Base-by-base conservation (phyloP, 2,113 vertebrate species). In the Myiozetetes cayanensis region DNA sequence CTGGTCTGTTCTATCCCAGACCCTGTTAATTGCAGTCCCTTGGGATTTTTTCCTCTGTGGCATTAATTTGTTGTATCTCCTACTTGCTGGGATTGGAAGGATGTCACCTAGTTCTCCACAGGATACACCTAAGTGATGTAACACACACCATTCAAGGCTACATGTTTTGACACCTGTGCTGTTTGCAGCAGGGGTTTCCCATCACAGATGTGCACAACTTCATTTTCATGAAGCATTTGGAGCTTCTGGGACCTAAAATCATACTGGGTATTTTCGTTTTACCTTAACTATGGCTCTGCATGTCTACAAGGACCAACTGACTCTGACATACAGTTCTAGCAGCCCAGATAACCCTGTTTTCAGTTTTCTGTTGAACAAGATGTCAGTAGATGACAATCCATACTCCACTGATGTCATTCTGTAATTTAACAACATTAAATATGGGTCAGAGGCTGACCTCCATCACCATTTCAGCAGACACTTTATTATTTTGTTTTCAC, bases 401-500 rank as follows among this genome's bases (percentile, higher is more conserved):
- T 10, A 27, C 46, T 83, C 53, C 30, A 67, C 41, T 92, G 59
- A 92, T 90, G 50, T 68, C 49, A 88, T 93, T 58, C 17, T 12
- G 53, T 83, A 96, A 92, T 90, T 80, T 88, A 95, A 88, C 46
- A 76, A 35, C 33, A 47, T 90, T 88, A 86, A 96, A 93, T 77
- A 88, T 59, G 35, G 63, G 63, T 53, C 61, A 62, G 82, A 88
- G 43, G 41, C 82, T 94, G 79, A 88, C 78, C 63, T 22, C 55
- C 58, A 39, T 44, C 9, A 12, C 37, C 49, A 46, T 88, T 92
- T 93, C 35, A 83, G 43, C 12, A 84, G 67, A 53, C 20, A 83
- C 43, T 93, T 92, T 92, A 92, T 93, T 94, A 90, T 92, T 92
- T 90, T 88, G 41, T 80, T 94, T 94, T 94, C 83, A 67, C 71